Evolutionary conservation across 2,888 invertebrate species (phyloP).

Genomic region (Ochropleura plecta): DNA sequence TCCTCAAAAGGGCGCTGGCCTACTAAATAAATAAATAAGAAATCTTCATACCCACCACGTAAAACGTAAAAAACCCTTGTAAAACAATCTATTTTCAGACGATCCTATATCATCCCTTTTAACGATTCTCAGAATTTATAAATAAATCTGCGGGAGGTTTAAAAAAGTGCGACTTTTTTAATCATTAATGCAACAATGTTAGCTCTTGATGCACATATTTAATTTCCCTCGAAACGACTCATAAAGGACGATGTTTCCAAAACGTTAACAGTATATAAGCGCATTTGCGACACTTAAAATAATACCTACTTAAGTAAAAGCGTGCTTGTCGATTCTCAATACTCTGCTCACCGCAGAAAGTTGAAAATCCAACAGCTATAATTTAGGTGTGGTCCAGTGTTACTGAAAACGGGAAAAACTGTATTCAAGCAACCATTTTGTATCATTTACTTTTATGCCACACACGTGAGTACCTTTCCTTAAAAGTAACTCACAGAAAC

Average conservation of each 20-base stretch:
- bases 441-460: constrained; percentile 52
- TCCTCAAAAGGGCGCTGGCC: not conserved
- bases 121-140: not conserved
- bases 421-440: constrained; percentile 51
- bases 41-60: not conserved
- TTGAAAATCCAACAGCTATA: not conserved
- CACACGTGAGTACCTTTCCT: constrained; percentile 49
- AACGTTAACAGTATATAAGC: constrained; percentile 42
- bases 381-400: not conserved
- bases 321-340: not conserved
- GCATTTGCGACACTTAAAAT: not conserved
- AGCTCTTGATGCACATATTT: constrained; percentile 29
- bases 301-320: not conserved
- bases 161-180: not conserved
- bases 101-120: constrained; percentile 9
- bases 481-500: constrained; percentile 5
- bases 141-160: not conserved
- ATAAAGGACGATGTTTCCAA: constrained; percentile 46
- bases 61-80: not conserved
- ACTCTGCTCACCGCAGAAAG: not conserved
- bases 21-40: not conserved
- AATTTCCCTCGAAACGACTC: constrained; percentile 35
- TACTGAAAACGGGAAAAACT: constrained; percentile 17
- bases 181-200: constrained; percentile 34
- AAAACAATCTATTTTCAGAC: not conserved